Percentiles rank a stretch among this genome's conserved stretches.
Conservation (phyloP, 1,140 invertebrate species). For the Bombus balteatus region DNA sequence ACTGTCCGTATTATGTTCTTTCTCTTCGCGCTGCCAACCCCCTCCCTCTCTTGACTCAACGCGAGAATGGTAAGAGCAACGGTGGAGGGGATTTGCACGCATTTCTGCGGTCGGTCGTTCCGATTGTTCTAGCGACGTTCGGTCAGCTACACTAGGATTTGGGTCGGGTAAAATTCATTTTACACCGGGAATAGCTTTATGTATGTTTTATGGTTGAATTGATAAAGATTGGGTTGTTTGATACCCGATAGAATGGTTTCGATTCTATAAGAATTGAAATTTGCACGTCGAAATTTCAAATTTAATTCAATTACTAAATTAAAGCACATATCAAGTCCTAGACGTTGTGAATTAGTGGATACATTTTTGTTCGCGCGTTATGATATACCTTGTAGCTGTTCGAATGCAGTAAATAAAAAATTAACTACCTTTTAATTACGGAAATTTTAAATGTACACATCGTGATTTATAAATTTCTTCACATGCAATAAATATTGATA, state of each 20-base stretch:
- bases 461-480: no score
- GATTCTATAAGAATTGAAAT: background rate
- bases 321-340: no score
- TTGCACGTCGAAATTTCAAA: background rate
- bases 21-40: background rate
- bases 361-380: no score
- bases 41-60: background rate
- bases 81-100: conserved; percentile 16
- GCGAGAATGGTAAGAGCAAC: conserved; percentile 15
- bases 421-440: background rate
- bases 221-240: background rate
- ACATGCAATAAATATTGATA: background rate
- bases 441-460: background rate
- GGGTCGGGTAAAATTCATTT: background rate
- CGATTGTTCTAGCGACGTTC: background rate
- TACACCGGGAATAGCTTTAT: background rate
- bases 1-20: conserved; percentile 8
- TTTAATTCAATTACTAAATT: background rate
- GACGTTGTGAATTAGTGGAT: no score
- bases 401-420: no score
- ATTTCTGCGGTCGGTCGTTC: conserved; percentile 24
- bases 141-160: conserved; percentile 13
- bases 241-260: background rate
- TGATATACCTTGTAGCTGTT: no score
- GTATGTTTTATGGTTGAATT: background rate